Conservation (phyloP, 2,113 vertebrate species). For the Gobius niger region DNA sequence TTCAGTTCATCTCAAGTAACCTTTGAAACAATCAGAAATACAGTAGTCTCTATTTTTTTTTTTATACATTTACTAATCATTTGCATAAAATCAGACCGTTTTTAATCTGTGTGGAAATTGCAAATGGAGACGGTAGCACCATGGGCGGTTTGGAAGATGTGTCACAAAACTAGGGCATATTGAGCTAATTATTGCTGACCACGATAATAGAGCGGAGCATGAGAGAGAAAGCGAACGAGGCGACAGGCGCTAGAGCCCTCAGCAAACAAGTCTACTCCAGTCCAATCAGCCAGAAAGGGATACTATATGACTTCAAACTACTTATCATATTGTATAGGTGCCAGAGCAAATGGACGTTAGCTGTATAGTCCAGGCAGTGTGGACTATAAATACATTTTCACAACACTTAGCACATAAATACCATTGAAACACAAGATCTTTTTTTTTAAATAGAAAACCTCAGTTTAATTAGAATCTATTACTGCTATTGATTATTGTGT, state of each 20-base stretch:
- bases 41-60: neutral
- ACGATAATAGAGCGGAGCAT: constrained; percentile 24
- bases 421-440: constrained; percentile 27
- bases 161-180: constrained; percentile 16
- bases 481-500: constrained; percentile 36
- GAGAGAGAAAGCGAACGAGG: constrained; percentile 32
- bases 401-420: neutral
- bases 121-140: neutral
- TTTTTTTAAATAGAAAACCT: constrained; percentile 31
- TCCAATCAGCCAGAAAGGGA: constrained; percentile 39
- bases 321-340: constrained; percentile 14
- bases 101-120: constrained; percentile 10
- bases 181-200: constrained; percentile 39
- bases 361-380: neutral
- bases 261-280: constrained; percentile 23
- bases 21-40: neutral
- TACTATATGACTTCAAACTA: constrained; percentile 18
- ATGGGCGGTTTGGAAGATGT: constrained; percentile 1
- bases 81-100: constrained; percentile 10
- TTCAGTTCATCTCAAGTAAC: neutral
- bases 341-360: neutral
- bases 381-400: neutral
- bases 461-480: constrained; percentile 33
- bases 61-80: neutral
- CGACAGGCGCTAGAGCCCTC: constrained; percentile 13